Percentiles rank a stretch among this genome's conserved stretches.
These are phyloP conservation scores for Drosophila bifasciata DNA, from an alignment of 1,140 invertebrate genomes.

Conservation along the genomic window DNA sequence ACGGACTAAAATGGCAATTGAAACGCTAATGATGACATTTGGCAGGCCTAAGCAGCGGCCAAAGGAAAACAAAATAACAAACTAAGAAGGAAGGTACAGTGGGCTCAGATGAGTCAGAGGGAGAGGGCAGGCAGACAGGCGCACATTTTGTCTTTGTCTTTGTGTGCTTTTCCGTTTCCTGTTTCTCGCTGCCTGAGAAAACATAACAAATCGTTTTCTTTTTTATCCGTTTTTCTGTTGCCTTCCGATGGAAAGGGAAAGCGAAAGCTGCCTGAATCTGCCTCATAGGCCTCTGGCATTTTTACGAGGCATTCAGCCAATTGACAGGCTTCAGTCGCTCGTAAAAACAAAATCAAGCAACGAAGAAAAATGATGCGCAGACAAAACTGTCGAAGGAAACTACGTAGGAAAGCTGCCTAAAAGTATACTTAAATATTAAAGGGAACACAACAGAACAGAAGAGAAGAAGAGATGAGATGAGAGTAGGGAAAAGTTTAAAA, in stretches of 20 bases:
- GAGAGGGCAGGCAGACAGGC: no score
- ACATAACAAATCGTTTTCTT: conserved; percentile 79
- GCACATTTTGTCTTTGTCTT: conserved; percentile 20
- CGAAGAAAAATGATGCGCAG: conserved; percentile 79
- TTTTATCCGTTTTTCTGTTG: conserved; percentile 7
- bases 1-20: conserved; percentile 82
- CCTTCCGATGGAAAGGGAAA: conserved; percentile 3
- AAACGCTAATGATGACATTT: conserved; percentile 84
- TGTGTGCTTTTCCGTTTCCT: conserved; percentile 79
- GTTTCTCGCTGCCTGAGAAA: conserved; percentile 62
- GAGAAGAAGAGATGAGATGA: not conserved
- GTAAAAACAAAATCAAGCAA: conserved; percentile 77
- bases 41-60: conserved; percentile 64
- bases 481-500: conserved; percentile 45
- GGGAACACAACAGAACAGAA: conserved; percentile 7
- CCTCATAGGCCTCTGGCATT: conserved; percentile 73
- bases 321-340: conserved; percentile 83
- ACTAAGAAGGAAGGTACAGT: conserved; percentile 69
- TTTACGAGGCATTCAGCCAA: conserved; percentile 83
- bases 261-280: conserved; percentile 1
- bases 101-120: conserved; percentile 1
- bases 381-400: conserved; percentile 57
- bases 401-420: conserved; percentile 55
- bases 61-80: conserved; percentile 70
- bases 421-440: conserved; percentile 79